These are phyloP conservation scores for Ectemnius lituratus DNA, from an alignment of 2,888 invertebrate genomes.

Conservation along the genomic window DNA sequence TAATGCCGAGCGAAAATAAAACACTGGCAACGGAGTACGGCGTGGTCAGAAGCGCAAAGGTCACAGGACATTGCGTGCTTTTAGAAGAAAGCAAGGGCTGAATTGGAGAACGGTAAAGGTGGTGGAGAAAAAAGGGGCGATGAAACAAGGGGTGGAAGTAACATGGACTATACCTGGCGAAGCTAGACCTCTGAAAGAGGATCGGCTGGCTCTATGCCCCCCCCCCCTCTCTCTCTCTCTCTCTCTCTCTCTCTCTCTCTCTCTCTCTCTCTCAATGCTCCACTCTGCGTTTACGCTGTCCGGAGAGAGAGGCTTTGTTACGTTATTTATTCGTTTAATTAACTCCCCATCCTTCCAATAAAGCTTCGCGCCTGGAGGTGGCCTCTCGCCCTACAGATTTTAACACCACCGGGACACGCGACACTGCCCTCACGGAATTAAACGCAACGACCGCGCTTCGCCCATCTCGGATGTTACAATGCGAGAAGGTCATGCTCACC, in stretches of 20 bases:
- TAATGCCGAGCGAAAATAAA: constrained; percentile 50
- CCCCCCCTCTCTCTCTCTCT: no score
- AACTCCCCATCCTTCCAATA: constrained; percentile 71
- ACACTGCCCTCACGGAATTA: constrained; percentile 61
- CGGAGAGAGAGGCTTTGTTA: constrained; percentile 63
- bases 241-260: constrained; percentile 13
- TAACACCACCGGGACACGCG: constrained; percentile 67
- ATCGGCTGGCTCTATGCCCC: constrained; percentile 40
- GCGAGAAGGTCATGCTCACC: constrained; percentile 25
- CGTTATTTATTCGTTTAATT: constrained; percentile 77
- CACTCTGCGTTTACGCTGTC: constrained; percentile 8
- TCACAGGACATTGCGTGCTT: constrained; percentile 41
- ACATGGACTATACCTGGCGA: constrained; percentile 38
- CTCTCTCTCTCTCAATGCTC: no score
- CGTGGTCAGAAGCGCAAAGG: constrained; percentile 26
- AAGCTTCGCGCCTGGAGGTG: constrained; percentile 58
- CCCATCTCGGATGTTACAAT: constrained; percentile 26
- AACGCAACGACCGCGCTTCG: constrained; percentile 48
- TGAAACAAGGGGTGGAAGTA: constrained; percentile 16
- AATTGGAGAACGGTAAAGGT: constrained; percentile 35
- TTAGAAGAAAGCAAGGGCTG: constrained; percentile 43
- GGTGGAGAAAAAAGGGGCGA: constrained; percentile 40
- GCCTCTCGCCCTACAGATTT: constrained; percentile 57
- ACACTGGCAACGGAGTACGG: not conserved
- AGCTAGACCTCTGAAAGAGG: constrained; percentile 58